Evolutionary conservation across 2,888 invertebrate species (phyloP).

Genomic region (Calameuta idolon): DNA sequence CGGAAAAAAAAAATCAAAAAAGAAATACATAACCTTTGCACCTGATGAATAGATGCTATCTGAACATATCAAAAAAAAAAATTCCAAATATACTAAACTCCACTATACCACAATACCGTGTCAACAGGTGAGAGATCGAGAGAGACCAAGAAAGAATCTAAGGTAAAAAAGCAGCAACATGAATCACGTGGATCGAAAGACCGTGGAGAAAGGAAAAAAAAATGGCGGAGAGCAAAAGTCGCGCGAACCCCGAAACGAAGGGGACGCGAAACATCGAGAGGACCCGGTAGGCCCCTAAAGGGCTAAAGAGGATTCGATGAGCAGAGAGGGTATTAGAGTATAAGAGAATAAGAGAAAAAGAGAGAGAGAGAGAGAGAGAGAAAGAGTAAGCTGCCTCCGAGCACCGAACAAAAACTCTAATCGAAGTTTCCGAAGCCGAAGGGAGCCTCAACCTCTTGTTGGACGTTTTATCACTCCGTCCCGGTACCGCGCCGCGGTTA

Average conservation of each 20-base stretch:
- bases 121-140: background rate
- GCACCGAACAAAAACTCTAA: constrained; percentile 52
- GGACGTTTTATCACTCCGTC: constrained; percentile 35
- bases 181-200: background rate
- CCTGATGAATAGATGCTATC: background rate
- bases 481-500: constrained; percentile 34
- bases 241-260: background rate
- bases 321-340: background rate
- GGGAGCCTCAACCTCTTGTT: constrained; percentile 31
- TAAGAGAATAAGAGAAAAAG: background rate
- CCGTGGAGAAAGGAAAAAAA: background rate
- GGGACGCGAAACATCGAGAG: background rate
- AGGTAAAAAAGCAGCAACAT: background rate
- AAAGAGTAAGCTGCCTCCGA: constrained; percentile 18
- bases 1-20: background rate
- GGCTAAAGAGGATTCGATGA: constrained; percentile 26
- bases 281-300: background rate
- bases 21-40: background rate
- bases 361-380: constrained; percentile 2
- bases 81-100: background rate
- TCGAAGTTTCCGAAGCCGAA: constrained; percentile 53
- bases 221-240: background rate
- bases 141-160: background rate
- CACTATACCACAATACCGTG: background rate
- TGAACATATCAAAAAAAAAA: background rate